These are phyloP conservation scores for Gopherus evgoodei DNA, from an alignment of 2,113 vertebrate genomes.

Conservation along the genomic window DNA sequence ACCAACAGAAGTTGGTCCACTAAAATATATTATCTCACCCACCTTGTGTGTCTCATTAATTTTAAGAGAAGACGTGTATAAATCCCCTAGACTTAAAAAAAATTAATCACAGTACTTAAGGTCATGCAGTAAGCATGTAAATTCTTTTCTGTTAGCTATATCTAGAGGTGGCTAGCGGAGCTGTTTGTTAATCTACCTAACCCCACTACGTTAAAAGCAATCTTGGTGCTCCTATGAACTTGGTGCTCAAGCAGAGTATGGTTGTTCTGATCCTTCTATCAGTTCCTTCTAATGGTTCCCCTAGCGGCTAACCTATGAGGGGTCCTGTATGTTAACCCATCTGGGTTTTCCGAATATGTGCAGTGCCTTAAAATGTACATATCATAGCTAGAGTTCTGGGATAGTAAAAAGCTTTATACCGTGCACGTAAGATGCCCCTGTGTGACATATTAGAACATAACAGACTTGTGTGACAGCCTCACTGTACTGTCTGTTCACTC, in stretches of 20 bases:
- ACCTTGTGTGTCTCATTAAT: neutral
- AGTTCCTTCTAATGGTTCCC: neutral
- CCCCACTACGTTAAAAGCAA: neutral
- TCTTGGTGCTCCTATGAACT: neutral
- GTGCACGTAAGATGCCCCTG: neutral
- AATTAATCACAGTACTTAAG: neutral
- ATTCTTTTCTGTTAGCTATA: neutral
- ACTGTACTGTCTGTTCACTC: neutral
- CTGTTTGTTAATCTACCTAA: neutral
- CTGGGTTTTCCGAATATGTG: neutral
- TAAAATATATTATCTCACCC: neutral
- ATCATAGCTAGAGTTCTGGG: neutral
- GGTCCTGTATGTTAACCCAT: neutral
- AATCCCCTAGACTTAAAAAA: neutral
- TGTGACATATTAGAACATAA: neutral
- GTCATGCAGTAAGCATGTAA: neutral
- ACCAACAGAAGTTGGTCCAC: neutral
- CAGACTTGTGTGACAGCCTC: neutral
- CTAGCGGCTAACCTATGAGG: neutral
- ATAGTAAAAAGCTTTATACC: neutral
- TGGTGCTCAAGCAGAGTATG: neutral
- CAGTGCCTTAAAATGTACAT: neutral
- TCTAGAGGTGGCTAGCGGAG: neutral
- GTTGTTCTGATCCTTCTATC: neutral
- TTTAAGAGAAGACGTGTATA: neutral